Conservation (phyloP, 2,797 vertebrate species). For the Bufotes viridis region DNA sequence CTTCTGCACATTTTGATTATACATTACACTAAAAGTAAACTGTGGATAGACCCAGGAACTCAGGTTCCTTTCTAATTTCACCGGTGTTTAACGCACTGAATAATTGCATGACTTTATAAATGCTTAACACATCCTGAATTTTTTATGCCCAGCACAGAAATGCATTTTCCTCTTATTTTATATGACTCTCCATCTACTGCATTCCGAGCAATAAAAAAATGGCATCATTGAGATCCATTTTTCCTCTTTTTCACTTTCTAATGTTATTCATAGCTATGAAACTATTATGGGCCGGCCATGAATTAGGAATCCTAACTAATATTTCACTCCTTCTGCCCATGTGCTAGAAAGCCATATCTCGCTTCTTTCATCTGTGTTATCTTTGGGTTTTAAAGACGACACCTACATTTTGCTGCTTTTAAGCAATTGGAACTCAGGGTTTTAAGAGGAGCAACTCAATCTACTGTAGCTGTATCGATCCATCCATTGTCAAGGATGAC, state of each 20-base stretch:
- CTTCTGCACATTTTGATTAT: constrained; percentile 15
- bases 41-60: not conserved
- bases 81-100: not conserved
- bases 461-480: constrained; percentile 31
- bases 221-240: constrained; percentile 24
- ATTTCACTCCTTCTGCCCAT: constrained; percentile 47
- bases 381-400: constrained; percentile 42
- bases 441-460: constrained; percentile 38
- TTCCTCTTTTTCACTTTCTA: constrained; percentile 30
- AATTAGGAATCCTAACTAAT: constrained; percentile 51
- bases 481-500: constrained; percentile 42
- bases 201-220: constrained; percentile 37
- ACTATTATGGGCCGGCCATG: constrained; percentile 46
- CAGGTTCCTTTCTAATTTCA: not conserved
- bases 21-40: not conserved
- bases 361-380: constrained; percentile 31
- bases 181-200: constrained; percentile 21
- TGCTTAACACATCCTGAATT: constrained; percentile 26
- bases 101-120: constrained; percentile 17
- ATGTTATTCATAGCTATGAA: constrained; percentile 51
- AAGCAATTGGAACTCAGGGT: constrained; percentile 31
- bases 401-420: constrained; percentile 29
- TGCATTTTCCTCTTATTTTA: constrained; percentile 39
- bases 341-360: constrained; percentile 39
- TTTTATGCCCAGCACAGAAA: constrained; percentile 33